Evolutionary conservation across 2,113 vertebrate species (phyloP).

Genomic region (Nansenia antarctica): DNA sequence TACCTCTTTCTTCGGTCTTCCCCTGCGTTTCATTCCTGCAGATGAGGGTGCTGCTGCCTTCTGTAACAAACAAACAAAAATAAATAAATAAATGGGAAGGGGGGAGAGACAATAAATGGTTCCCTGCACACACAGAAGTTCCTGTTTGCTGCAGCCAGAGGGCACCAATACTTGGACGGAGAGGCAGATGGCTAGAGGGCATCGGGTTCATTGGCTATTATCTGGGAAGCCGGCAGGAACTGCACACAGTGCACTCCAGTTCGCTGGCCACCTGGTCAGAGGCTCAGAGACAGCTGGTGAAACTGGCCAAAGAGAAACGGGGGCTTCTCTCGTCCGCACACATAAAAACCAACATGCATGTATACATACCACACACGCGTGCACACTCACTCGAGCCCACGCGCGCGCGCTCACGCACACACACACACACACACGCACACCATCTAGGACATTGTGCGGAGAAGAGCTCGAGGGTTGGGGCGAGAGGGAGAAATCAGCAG

Average conservation of each 20-base stretch:
- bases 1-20: slow-evolving; percentile 95
- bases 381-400: slow-evolving; percentile 31
- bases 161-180: slow-evolving; percentile 46
- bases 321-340: too few relatives aligned
- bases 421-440: slow-evolving; percentile 21
- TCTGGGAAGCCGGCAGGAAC: slow-evolving; percentile 78
- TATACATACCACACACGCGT: background rate
- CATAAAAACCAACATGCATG: slow-evolving; percentile 45
- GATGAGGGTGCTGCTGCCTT: slow-evolving; percentile 82
- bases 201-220: slow-evolving; percentile 79
- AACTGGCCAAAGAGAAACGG: slow-evolving; percentile 39
- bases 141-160: slow-evolving; percentile 61
- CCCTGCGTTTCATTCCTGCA: slow-evolving; percentile 86
- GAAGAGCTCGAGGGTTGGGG: slow-evolving; percentile 53
- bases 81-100: too few relatives aligned
- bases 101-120: background rate
- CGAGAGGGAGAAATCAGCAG: slow-evolving; percentile 65
- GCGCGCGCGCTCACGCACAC: slow-evolving; percentile 27
- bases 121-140: background rate
- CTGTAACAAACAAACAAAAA: slow-evolving; percentile 62
- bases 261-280: slow-evolving; percentile 78
- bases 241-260: slow-evolving; percentile 76
- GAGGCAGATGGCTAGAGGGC: slow-evolving; percentile 65
- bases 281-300: slow-evolving; percentile 79
- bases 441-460: slow-evolving; percentile 29